Percentiles rank a stretch among this genome's conserved stretches.
phyloP scores from a whole-genome alignment of 1,140 invertebrate species.

The Colletes gigas region DNA sequence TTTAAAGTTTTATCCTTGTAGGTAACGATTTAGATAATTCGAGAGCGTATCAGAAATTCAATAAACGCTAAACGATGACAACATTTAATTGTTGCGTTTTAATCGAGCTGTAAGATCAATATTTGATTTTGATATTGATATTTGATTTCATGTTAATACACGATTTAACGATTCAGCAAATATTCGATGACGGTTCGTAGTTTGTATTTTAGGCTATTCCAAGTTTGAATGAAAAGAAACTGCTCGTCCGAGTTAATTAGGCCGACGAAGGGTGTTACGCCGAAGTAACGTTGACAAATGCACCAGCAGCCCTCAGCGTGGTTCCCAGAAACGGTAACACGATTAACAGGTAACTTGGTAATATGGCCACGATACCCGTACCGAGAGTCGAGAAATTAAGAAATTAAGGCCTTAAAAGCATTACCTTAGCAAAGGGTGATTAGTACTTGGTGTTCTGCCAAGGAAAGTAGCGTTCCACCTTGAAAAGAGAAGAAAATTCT shows the following conservation, averaged over 20 bases:
- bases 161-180: neutral
- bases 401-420: conserved; percentile 72
- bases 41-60: no score
- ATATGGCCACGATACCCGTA: conserved; percentile 56
- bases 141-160: no score
- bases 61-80: no score
- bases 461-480: conserved; percentile 26
- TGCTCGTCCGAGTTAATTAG: conserved; percentile 52
- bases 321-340: conserved; percentile 58
- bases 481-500: conserved; percentile 49
- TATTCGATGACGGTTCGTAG: neutral
- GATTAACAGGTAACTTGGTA: conserved; percentile 63
- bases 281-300: conserved; percentile 61
- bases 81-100: no score
- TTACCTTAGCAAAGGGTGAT: conserved; percentile 48
- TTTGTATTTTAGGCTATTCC: neutral
- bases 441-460: conserved; percentile 30
- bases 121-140: no score
- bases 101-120: no score
- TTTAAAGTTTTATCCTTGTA: no score
- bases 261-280: conserved; percentile 44
- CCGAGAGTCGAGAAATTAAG: conserved; percentile 67
- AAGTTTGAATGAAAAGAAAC: conserved; percentile 9
- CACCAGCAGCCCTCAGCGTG: conserved; percentile 24
- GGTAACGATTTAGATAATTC: no score